These are phyloP conservation scores for Euleptes europaea DNA, from an alignment of 2,113 vertebrate species.

Conservation along the genomic window DNA sequence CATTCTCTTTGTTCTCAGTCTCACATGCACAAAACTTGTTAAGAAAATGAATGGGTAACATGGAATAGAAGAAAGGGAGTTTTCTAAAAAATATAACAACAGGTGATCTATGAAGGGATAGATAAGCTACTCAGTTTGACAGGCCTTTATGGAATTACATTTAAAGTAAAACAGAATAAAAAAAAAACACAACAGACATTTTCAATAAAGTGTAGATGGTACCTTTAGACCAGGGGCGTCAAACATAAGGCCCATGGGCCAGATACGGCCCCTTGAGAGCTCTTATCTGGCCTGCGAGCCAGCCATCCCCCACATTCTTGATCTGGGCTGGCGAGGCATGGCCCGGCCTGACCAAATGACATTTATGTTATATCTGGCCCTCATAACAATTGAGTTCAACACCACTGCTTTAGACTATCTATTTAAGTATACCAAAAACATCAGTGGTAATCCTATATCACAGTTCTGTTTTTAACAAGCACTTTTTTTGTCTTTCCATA, in stretches of 20 bases:
- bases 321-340: too few species aligned
- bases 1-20: background rate
- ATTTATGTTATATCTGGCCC: too few species aligned
- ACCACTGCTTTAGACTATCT: too few species aligned
- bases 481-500: background rate
- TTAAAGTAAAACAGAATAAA: constrained; percentile 30
- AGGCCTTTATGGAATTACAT: constrained; percentile 14
- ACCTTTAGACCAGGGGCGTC: too few species aligned
- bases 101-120: constrained; percentile 33
- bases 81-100: constrained; percentile 26
- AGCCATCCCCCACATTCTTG: too few species aligned
- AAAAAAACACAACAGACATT: background rate
- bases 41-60: constrained; percentile 37
- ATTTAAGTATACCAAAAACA: background rate
- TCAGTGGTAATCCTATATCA: background rate
- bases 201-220: background rate
- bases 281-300: too few species aligned
- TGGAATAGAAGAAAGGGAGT: constrained; percentile 38
- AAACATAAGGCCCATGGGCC: too few species aligned
- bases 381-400: too few species aligned
- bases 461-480: background rate
- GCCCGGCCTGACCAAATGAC: too few species aligned
- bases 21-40: constrained; percentile 34
- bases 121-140: constrained; percentile 15
- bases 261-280: too few species aligned